Evolutionary conservation across 2,797 vertebrate genomes (phyloP).

Genomic region (Synanceia verrucosa): DNA sequence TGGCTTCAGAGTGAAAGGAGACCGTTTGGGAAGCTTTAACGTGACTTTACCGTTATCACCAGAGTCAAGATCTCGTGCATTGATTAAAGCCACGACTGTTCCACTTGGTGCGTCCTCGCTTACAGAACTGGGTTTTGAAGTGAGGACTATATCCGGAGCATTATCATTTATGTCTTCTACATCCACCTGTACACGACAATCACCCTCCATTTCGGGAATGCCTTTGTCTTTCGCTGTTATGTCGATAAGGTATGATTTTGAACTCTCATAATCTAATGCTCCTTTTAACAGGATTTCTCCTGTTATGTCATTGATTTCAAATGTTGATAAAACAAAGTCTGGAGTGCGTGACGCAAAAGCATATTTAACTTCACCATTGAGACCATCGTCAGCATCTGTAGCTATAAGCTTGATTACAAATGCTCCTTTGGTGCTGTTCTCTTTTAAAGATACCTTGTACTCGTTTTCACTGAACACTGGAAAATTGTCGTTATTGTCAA

Average conservation of each 20-base stretch:
- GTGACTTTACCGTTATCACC: conserved; percentile 57
- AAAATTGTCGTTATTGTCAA: conserved; percentile 76
- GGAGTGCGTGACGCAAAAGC: conserved; percentile 46
- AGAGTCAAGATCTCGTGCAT: conserved; percentile 55
- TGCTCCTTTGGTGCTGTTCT: conserved; percentile 67
- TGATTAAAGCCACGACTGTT: conserved; percentile 59
- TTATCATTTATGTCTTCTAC: conserved; percentile 74
- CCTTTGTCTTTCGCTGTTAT: conserved; percentile 68
- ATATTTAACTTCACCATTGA: conserved; percentile 56
- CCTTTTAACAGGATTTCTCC: conserved; percentile 58
- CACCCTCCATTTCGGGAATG: conserved; percentile 61
- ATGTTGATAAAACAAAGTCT: conserved; percentile 42
- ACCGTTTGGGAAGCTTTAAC: neutral
- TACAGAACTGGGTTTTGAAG: conserved; percentile 42
- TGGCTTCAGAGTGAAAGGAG: conserved; percentile 50
- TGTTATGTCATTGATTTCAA: conserved; percentile 48
- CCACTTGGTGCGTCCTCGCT: conserved; percentile 54
- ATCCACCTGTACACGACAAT: conserved; percentile 66
- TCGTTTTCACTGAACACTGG: conserved; percentile 72
- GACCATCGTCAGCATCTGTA: conserved; percentile 57
- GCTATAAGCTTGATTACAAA: conserved; percentile 40
- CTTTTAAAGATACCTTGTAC: conserved; percentile 73
- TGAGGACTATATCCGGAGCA: conserved; percentile 58
- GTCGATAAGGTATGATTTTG: conserved; percentile 49
- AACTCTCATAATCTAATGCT: conserved; percentile 72